Evolutionary conservation across 2,888 invertebrate genomes (phyloP).

Genomic region (Drosophila nr. fundita): DNA sequence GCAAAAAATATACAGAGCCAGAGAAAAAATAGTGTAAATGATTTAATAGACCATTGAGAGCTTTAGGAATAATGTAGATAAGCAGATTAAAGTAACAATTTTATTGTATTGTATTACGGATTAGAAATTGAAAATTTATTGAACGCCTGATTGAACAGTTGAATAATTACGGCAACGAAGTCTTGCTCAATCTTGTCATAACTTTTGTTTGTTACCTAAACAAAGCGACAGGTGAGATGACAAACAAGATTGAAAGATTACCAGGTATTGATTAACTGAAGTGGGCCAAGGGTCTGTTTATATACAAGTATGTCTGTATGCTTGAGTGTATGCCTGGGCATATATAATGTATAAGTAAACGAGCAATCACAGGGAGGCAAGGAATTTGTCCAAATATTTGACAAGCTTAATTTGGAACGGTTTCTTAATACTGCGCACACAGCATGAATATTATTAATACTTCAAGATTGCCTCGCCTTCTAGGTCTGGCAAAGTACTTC

Average conservation of each 20-base stretch:
- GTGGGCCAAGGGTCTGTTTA: not conserved
- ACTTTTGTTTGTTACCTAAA: slow-evolving; percentile 15
- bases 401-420: slow-evolving; percentile 14
- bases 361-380: slow-evolving; percentile 7
- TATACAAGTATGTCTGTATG: not conserved
- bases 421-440: not conserved
- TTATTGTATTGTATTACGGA: slow-evolving; percentile 18
- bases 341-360: slow-evolving; percentile 5
- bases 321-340: not conserved
- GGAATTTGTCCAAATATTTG: slow-evolving; percentile 28
- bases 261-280: slow-evolving; percentile 6
- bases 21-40: slow-evolving; percentile 16
- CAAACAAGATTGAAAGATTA: slow-evolving; percentile 21
- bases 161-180: slow-evolving; percentile 14
- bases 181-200: slow-evolving; percentile 3
- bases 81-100: slow-evolving; percentile 3
- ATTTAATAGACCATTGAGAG: slow-evolving; percentile 16
- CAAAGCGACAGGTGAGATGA: slow-evolving; percentile 21
- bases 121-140: slow-evolving; percentile 37
- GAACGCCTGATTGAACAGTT: slow-evolving; percentile 27
- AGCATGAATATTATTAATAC: not conserved
- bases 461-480: not conserved
- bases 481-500: not conserved
- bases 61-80: slow-evolving; percentile 2
- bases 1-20: not conserved